Conservation (phyloP, 2,888 invertebrate species). For the Augochlorella aurata region DNA sequence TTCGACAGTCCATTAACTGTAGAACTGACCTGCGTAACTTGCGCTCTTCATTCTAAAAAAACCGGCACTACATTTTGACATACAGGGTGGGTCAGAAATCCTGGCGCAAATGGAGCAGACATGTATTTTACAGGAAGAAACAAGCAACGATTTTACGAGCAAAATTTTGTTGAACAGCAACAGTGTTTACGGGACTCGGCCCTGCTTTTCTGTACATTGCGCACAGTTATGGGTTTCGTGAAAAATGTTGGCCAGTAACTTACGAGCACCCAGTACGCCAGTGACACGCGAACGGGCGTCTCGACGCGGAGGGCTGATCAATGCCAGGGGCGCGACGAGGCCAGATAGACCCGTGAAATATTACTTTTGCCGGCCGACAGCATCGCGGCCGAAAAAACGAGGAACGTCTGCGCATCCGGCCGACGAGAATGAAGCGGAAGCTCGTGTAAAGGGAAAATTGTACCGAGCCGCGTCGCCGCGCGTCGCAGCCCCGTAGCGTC, state of each 20-base stretch:
- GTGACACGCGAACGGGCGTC: constrained; percentile 32
- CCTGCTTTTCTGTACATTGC: too few relatives aligned
- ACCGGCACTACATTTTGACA: too few relatives aligned
- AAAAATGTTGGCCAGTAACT: background rate
- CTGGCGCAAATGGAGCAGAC: too few relatives aligned
- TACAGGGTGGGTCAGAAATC: too few relatives aligned
- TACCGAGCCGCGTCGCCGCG: background rate
- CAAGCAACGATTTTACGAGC: too few relatives aligned
- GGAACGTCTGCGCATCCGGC: constrained; percentile 1
- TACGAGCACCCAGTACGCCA: background rate
- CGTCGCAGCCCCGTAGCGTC: background rate
- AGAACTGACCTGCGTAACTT: too few relatives aligned
- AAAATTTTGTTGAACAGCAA: too few relatives aligned
- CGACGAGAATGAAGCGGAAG: constrained; percentile 9
- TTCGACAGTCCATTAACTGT: too few relatives aligned
- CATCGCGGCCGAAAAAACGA: constrained; percentile 7
- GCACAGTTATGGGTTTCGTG: background rate
- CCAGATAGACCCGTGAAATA: constrained; percentile 59
- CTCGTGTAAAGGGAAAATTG: constrained; percentile 33
- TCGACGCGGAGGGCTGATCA: constrained; percentile 51
- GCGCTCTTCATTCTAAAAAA: too few relatives aligned
- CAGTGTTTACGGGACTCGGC: too few relatives aligned
- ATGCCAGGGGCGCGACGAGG: constrained; percentile 51
- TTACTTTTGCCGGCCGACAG: constrained; percentile 47
- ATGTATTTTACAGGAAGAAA: too few relatives aligned